Evolutionary conservation across 2,113 vertebrate genomes (phyloP), one percentile per base, ranked within the genome.

Genomic region (Tinamus guttatus): DNA sequence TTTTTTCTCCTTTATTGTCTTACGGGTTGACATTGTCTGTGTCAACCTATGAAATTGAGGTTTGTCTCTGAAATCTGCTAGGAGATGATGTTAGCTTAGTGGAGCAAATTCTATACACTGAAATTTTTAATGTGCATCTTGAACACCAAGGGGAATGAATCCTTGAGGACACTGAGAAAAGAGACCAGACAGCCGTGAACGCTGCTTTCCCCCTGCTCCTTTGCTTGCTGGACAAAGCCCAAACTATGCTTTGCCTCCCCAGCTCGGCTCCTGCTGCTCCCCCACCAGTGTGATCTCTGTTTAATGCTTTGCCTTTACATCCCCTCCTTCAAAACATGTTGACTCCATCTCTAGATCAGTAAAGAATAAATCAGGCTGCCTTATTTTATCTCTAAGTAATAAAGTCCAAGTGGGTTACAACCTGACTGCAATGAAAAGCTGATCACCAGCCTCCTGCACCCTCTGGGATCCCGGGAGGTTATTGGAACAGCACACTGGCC

Each of bases 401-500:
- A 8, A 89, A 74, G 81, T 85, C 58, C 30, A 25, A 80, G 43
- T 49, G 28, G 38, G 49, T 89, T 95, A 56, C 62, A 87, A 13
- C 45, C 43, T 52, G 34, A 47, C 56, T 93, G 75, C 80, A 90
- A 81, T 73, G 69, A 90, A 80, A 90, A 96, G 73, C 93, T 89
- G 25, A 79, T 94, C 69, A 62, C n/a, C 77, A 90, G 43, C 40
- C 73, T 93, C 45, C 45, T 86, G 51, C 27, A 88, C 60, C 51
- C 73, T 52, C 73, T 83, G 87, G 85, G 62, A 79, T 95, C 92
- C 88, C 80, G 52, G 83, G 92, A 81, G 95, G 85, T 84, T 88
- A 95, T 65, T 95, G 92, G 93, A 93, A 21, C 80, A 90, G 80
- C 80, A 90, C 69, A 85, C 47, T 96, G 93, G 83, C 90, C 94